Conservation (phyloP, 2,113 vertebrate genomes). For the Eublepharis macularius region DNA sequence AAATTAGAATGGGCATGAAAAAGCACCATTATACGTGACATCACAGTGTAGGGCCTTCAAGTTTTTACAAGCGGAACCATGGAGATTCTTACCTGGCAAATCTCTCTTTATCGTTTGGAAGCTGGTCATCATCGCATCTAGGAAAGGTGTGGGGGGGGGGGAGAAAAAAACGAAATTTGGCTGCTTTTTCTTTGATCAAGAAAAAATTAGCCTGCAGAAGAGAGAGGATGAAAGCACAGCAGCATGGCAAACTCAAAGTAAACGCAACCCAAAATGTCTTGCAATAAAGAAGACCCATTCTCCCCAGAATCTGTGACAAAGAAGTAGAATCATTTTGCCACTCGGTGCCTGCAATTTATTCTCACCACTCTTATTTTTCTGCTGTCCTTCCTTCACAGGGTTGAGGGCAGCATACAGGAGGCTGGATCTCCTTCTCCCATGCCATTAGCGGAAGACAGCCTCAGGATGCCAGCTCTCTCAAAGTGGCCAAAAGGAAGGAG, state of each 20-base stretch:
- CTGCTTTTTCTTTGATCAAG: background rate
- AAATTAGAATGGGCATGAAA: rapidly evolving
- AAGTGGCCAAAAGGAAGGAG: no score
- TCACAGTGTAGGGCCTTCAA: background rate
- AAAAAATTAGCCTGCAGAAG: background rate
- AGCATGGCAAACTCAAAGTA: rapidly evolving
- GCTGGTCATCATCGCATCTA: slow-evolving; percentile 91
- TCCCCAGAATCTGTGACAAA: background rate
- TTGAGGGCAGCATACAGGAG: background rate
- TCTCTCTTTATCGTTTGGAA: slow-evolving; percentile 89
- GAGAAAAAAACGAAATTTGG: background rate
- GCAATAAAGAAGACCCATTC: background rate
- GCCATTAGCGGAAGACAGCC: no score
- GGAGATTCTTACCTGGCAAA: slow-evolving; percentile 89
- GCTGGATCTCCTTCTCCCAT: no score
- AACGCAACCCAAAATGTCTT: background rate
- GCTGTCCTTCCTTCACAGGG: background rate
- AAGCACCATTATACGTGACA: background rate
- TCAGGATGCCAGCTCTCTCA: no score
- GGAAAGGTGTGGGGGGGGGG: slow-evolving; percentile 35
- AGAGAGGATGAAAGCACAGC: background rate
- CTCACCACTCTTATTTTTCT: background rate
- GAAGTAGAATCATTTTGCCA: background rate
- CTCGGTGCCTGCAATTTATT: background rate
- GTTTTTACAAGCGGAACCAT: rapidly evolving